Conservation (phyloP, 2,888 invertebrate genomes). For the Volucella zonaria region DNA sequence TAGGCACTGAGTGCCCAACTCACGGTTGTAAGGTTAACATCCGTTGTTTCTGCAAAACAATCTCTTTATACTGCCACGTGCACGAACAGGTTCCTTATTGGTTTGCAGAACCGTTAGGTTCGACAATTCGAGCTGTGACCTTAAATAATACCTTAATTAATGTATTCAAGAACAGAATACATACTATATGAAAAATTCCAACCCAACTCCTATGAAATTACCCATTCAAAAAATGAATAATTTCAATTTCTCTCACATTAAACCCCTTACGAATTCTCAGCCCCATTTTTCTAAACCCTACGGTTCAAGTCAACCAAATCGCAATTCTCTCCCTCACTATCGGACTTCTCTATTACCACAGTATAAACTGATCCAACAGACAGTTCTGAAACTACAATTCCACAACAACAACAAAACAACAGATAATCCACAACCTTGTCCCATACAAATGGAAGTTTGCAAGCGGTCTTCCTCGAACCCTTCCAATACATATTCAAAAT, state of each 20-base stretch:
- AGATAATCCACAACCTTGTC: slow-evolving; percentile 10
- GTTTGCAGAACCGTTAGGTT: slow-evolving; percentile 61
- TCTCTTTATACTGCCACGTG: slow-evolving; percentile 7
- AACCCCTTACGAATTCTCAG: slow-evolving; percentile 11
- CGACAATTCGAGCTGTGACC: slow-evolving; percentile 55
- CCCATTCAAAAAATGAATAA: slow-evolving; percentile 1
- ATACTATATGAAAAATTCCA: slow-evolving; percentile 26
- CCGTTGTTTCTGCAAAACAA: slow-evolving; percentile 5
- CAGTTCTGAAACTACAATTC: slow-evolving; percentile 2
- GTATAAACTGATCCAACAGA: slow-evolving; percentile 13
- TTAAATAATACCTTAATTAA: slow-evolving; percentile 44
- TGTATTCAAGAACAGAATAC: slow-evolving; percentile 58
- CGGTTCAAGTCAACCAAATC: slow-evolving; percentile 6
- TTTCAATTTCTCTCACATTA: slow-evolving; percentile 7
- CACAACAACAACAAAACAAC: slow-evolving; percentile 19
- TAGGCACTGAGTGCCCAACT: no score
- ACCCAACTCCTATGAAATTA: background rate
- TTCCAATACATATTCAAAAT: no score
- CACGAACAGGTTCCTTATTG: slow-evolving; percentile 38
- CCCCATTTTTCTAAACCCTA: slow-evolving; percentile 3
- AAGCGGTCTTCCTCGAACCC: background rate
- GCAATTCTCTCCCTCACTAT: background rate
- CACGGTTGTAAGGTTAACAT: background rate
- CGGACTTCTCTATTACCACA: slow-evolving; percentile 3
- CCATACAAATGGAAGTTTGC: background rate